These are phyloP conservation scores for Pterocles orientalis DNA, from an alignment of 2,113 vertebrate species.

Conservation along the genomic window DNA sequence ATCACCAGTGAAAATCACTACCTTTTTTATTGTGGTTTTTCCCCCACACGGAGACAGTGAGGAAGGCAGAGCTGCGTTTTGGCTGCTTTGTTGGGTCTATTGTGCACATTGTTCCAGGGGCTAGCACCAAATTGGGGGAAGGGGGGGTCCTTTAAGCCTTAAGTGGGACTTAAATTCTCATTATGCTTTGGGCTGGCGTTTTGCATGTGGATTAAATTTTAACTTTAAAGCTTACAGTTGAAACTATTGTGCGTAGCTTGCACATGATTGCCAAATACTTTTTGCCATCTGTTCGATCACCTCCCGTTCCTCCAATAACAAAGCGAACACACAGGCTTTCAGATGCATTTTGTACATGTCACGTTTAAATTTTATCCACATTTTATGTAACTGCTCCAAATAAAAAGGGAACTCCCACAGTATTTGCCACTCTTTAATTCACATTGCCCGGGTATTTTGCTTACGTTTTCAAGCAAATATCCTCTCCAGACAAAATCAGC, in stretches of 20 bases:
- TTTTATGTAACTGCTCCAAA: background rate
- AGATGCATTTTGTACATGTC: background rate
- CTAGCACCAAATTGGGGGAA: background rate
- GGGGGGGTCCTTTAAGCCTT: constrained; percentile 3
- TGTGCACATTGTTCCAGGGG: constrained; percentile 2
- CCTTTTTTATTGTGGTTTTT: constrained; percentile 79
- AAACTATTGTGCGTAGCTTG: background rate
- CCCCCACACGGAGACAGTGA: constrained; percentile 78
- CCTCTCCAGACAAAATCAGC: background rate
- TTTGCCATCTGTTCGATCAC: constrained; percentile 64
- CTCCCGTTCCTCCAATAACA: constrained; percentile 22
- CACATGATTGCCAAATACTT: constrained; percentile 31
- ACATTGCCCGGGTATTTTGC: background rate
- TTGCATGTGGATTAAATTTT: constrained; percentile 51
- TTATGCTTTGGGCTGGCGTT: constrained; percentile 21
- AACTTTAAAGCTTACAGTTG: constrained; percentile 54
- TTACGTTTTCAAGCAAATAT: background rate
- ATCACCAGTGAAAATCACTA: constrained; percentile 84
- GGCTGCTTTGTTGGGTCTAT: background rate
- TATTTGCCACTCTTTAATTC: background rate
- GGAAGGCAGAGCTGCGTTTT: constrained; percentile 87
- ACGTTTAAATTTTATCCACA: background rate
- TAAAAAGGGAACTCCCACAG: background rate
- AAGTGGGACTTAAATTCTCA: constrained; percentile 47
- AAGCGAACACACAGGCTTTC: background rate